A percentile compares a stretch with the other conserved stretches of the same genome.
Conservation (phyloP, 1,140 invertebrate species). For the Aphelenchoides besseyi region DNA sequence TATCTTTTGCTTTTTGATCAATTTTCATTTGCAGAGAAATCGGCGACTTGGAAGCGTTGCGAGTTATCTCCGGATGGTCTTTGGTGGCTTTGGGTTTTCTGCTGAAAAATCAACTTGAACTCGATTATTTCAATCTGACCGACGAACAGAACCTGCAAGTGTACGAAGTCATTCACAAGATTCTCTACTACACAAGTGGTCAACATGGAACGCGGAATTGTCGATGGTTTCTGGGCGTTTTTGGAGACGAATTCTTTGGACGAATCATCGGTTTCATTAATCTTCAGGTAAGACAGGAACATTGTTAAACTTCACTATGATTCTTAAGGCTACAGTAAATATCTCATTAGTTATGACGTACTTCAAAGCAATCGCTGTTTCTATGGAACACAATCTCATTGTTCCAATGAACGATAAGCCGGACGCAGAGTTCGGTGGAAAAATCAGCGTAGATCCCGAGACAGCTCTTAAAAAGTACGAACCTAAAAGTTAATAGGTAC, state of each 20-base stretch:
- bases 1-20: background rate
- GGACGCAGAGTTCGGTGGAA: no score
- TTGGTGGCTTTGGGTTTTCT: background rate
- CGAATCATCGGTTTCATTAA: background rate
- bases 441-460: no score
- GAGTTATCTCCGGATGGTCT: background rate
- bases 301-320: no score
- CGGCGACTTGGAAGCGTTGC: background rate
- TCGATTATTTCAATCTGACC: background rate
- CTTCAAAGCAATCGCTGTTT: background rate
- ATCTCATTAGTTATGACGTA: background rate
- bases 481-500: no score
- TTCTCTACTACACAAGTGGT: background rate
- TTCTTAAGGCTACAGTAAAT: no score
- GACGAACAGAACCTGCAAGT: background rate
- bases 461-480: no score
- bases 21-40: background rate
- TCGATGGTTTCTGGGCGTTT: background rate
- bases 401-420: no score
- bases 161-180: conserved; percentile 4
- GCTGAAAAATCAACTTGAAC: background rate
- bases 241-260: conserved; percentile 1
- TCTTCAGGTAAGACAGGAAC: conserved; percentile 1
- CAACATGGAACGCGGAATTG: background rate
- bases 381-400: background rate